Percentiles rank a stretch among this genome's conserved stretches.
phyloP scores from a whole-genome alignment of 2,797 vertebrate species.

The Sternarchorhynchus goeldii region DNA sequence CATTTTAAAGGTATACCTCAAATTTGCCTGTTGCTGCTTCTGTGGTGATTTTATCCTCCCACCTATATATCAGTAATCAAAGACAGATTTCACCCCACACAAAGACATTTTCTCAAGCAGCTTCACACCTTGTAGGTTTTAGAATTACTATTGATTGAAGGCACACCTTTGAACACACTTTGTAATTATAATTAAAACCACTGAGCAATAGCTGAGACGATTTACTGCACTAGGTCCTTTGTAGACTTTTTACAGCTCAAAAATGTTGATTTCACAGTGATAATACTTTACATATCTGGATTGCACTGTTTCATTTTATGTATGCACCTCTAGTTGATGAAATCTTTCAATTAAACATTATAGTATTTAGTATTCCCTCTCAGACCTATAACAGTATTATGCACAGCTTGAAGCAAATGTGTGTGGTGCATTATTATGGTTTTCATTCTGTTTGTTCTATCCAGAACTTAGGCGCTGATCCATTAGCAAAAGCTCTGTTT shows the following conservation, averaged over 20 bases:
- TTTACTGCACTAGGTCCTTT: too few relatives aligned
- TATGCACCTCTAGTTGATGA: neutral
- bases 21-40: too few relatives aligned
- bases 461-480: neutral
- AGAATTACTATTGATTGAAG: neutral
- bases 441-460: constrained; percentile 9
- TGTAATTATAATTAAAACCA: too few relatives aligned
- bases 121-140: neutral
- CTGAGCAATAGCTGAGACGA: too few relatives aligned
- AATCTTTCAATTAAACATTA: neutral
- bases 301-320: too few relatives aligned
- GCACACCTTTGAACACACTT: neutral
- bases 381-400: neutral
- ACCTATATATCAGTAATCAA: neutral
- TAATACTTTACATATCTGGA: too few relatives aligned
- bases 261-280: too few relatives aligned
- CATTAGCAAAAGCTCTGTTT: constrained; percentile 10
- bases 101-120: neutral
- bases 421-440: neutral
- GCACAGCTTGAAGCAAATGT: neutral
- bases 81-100: neutral
- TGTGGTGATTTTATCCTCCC: neutral
- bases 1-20: neutral
- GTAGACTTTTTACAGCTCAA: too few relatives aligned
- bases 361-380: neutral